Evolutionary conservation across 2,113 vertebrate species (phyloP), one percentile per base, ranked within the genome.

Genomic region (Lepus timidus): DNA sequence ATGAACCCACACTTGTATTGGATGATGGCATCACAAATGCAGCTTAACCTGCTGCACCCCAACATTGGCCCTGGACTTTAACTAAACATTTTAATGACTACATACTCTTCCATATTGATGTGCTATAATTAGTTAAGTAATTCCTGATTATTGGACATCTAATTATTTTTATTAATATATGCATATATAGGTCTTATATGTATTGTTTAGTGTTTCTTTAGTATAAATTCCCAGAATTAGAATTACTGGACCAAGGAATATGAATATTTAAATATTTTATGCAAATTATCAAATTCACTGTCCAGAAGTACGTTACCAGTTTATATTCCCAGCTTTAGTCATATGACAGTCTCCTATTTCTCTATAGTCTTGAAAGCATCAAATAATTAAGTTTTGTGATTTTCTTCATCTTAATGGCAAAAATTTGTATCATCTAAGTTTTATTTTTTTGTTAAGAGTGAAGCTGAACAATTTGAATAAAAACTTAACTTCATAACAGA

Each of bases 401-500:
- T 87, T 92, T 83, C 16, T 44, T 82, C 61, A 61, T n/a, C 71
- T 92, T 90, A 90, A 74, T 78, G 68, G 44, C 52, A 96, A 96
- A 90, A 88, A 52, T 64, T 65, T 92, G 0, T 91, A 64, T 85
- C 55, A 36, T 65, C 49, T 81, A 83, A 87, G 67, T 86, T 91
- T 94, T 17, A 55, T 74, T 95, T 92, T 88, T 76, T 88, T 85
- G 94, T 93, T 90, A 91, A 90, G 64, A 74, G 20, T 81, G 23
- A 93, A 93, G 25, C 89, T 86, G 52, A 91, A 93, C 13, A 61
- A 83, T 96, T 95, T 97, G 85, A 61, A 20, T 93, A 79, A 85
- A 81, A 10, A 86, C 29, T 29, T 73, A 84, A 78, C 70, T 79
- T 90, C 68, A 84, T 92, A 80, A 85, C 64, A 92, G 6, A 33